These are phyloP conservation scores for Neosalanx taihuensis DNA, from an alignment of 2,797 vertebrate genomes.

Conservation along the genomic window DNA sequence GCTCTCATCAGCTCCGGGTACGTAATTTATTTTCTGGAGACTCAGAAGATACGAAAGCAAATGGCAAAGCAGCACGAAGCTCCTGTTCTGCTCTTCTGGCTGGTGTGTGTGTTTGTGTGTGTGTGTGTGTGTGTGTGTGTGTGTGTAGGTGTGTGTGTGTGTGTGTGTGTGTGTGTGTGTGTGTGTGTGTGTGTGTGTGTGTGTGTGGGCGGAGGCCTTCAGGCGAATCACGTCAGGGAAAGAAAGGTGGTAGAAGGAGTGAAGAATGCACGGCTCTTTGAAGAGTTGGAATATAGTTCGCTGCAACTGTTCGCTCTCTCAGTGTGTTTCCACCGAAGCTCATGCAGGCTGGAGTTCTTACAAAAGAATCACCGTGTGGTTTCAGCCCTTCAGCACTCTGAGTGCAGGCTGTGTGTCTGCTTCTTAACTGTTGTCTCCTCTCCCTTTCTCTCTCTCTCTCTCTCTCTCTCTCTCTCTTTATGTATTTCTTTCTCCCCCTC, in stretches of 20 bases:
- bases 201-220: slow-evolving; percentile 43
- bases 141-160: too few relatives aligned
- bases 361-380: slow-evolving; percentile 36
- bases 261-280: slow-evolving; percentile 32
- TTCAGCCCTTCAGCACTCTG: slow-evolving; percentile 13
- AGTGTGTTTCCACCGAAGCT: slow-evolving; percentile 27
- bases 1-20: slow-evolving; percentile 43
- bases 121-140: too few relatives aligned
- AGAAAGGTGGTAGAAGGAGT: slow-evolving; percentile 33
- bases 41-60: slow-evolving; percentile 23
- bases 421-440: neutral
- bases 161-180: too few relatives aligned
- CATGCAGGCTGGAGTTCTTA: slow-evolving; percentile 27
- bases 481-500: too few relatives aligned
- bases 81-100: slow-evolving; percentile 22
- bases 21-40: slow-evolving; percentile 44
- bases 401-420: neutral
- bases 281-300: slow-evolving; percentile 12
- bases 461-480: too few relatives aligned
- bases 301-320: slow-evolving; percentile 40
- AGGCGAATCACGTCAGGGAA: slow-evolving; percentile 48
- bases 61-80: slow-evolving; percentile 21
- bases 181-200: too few relatives aligned
- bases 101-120: neutral
- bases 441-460: neutral